Evolutionary conservation across 1,140 invertebrate genomes (phyloP).

Genomic region (Tetramorium alpestre): DNA sequence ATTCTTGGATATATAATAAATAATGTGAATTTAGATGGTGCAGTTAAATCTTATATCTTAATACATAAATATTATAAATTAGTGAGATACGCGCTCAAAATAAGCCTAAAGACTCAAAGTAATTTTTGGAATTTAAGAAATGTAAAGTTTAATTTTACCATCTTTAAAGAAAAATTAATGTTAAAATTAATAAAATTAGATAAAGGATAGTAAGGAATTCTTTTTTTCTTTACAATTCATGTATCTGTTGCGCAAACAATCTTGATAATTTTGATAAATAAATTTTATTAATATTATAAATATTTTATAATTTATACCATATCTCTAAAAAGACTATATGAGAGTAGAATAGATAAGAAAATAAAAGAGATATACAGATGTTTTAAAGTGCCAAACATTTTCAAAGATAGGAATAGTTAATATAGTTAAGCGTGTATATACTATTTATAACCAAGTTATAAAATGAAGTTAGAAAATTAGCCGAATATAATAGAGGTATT

Average conservation of each 20-base stretch:
- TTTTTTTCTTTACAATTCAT: neutral
- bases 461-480: neutral
- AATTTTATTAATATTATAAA: neutral
- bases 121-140: neutral
- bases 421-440: neutral
- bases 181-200: neutral
- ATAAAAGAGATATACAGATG: neutral
- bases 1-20: neutral
- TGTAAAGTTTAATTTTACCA: neutral
- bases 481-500: neutral
- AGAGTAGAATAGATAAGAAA: neutral
- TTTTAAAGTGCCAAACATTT: slow-evolving; percentile 30
- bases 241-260: neutral
- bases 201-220: neutral
- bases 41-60: neutral
- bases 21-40: slow-evolving; percentile 7
- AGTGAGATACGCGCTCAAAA: neutral
- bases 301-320: neutral
- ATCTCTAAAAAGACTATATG: neutral
- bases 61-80: neutral
- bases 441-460: neutral
- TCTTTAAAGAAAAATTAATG: neutral
- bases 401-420: neutral
- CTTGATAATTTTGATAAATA: neutral
- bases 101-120: neutral